Evolutionary conservation across 2,888 invertebrate genomes (phyloP).

Genomic region (Sceliomorpha sp.): DNA sequence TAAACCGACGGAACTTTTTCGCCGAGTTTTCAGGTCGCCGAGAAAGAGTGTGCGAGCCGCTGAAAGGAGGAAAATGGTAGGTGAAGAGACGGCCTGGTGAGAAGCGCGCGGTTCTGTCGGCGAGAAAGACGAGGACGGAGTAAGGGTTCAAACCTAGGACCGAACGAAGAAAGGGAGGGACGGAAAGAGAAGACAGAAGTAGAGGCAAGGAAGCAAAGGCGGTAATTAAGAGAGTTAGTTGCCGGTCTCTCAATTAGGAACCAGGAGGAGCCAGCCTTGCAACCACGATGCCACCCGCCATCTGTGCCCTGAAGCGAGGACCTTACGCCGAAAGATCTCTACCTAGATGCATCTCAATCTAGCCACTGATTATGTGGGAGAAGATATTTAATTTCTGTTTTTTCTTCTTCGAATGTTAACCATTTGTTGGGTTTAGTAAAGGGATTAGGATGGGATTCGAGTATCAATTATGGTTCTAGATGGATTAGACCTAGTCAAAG

Average conservation of each 20-base stretch:
- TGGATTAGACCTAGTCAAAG: no score
- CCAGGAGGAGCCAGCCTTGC: conserved; percentile 69
- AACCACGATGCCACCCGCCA: conserved; percentile 51
- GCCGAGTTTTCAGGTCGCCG: conserved; percentile 71
- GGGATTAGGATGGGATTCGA: no score
- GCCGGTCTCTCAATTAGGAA: conserved; percentile 80
- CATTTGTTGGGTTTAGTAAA: no score
- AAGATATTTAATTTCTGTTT: no score
- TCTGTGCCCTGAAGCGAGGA: conserved; percentile 67
- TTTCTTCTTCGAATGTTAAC: no score
- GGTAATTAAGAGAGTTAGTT: conserved; percentile 83
- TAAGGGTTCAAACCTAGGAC: conserved; percentile 39
- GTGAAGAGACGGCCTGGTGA: conserved; percentile 19
- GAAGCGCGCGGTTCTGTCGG: conserved; percentile 18
- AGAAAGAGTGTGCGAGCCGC: conserved; percentile 39
- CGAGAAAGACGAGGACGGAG: no score
- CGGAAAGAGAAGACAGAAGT: conserved; percentile 51
- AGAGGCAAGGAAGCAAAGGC: conserved; percentile 73
- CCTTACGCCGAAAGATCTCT: conserved; percentile 67
- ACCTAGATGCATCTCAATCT: no score
- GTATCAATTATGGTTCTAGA: no score
- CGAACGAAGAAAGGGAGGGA: conserved; percentile 51
- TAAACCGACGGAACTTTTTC: conserved; percentile 82
- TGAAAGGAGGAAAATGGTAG: conserved; percentile 50
- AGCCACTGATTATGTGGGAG: no score